phyloP scores from a whole-genome alignment of 2,113 vertebrate species.

The Pseudorhombus dupliciocellatus region DNA sequence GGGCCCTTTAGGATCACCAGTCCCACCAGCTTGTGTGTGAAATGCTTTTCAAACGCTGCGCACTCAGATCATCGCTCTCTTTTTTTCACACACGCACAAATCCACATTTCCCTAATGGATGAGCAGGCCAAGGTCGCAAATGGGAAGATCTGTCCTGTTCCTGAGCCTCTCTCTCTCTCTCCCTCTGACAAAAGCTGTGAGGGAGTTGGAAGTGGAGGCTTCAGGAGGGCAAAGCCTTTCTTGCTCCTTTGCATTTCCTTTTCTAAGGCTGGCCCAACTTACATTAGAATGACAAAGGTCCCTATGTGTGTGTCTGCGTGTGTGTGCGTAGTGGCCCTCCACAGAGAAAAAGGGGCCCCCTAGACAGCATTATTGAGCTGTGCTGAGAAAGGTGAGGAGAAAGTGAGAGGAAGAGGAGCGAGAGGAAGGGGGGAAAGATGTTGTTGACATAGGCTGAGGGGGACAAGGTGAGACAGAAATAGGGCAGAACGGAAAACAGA shows the following conservation, averaged over 20 bases:
- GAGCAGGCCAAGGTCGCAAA: constrained; percentile 82
- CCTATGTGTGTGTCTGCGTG: constrained; percentile 59
- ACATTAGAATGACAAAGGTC: constrained; percentile 83
- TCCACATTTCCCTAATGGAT: constrained; percentile 78
- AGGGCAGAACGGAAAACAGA: neutral
- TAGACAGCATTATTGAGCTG: constrained; percentile 78
- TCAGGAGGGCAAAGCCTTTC: constrained; percentile 78
- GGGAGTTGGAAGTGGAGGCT: constrained; percentile 79
- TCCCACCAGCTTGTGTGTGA: constrained; percentile 76
- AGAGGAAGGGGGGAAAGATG: constrained; percentile 54
- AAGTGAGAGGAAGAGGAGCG: constrained; percentile 47
- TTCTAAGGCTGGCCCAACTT: constrained; percentile 71
- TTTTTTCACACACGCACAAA: constrained; percentile 24
- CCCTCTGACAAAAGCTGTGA: constrained; percentile 74
- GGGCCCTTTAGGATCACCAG: constrained; percentile 45
- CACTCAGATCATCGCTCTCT: constrained; percentile 59
- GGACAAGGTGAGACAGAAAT: constrained; percentile 11
- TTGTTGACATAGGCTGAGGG: constrained; percentile 48
- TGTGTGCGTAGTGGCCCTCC: constrained; percentile 64
- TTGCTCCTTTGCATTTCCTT: constrained; percentile 80
- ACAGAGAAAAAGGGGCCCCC: constrained; percentile 72
- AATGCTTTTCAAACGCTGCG: constrained; percentile 77
- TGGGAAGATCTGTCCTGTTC: constrained; percentile 81
- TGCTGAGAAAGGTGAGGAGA: constrained; percentile 68
- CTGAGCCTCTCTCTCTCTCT: constrained; percentile 61